phyloP scores from a whole-genome alignment of 1,140 invertebrate genomes.

The fruit fly (Drosophila melanogaster) region DNA sequence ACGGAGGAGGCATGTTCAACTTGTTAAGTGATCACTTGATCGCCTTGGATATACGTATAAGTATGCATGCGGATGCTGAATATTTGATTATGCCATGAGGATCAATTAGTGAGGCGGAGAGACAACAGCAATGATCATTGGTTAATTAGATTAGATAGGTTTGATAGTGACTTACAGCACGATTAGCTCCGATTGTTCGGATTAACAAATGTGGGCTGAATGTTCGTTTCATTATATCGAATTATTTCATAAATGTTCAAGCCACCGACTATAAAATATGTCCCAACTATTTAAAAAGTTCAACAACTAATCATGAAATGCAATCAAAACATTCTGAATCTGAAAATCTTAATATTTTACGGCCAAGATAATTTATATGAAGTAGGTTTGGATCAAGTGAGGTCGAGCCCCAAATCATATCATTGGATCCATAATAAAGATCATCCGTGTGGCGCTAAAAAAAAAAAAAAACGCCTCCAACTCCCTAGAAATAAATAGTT shows the following conservation, averaged over 20 bases:
- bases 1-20: slow-evolving; percentile 1
- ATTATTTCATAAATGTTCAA: neutral
- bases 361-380: slow-evolving; percentile 17
- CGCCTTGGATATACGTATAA: neutral
- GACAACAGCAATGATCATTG: slow-evolving; percentile 7
- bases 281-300: neutral
- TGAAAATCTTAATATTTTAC: neutral
- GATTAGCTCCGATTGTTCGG: neutral
- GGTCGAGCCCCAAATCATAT: neutral
- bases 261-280: neutral
- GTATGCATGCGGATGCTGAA: slow-evolving; percentile 27
- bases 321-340: neutral
- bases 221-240: neutral
- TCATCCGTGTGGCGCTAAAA: slow-evolving; percentile 7
- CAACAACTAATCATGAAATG: neutral
- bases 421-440: slow-evolving; percentile 18
- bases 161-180: neutral
- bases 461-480: neutral
- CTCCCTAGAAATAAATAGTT: neutral
- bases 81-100: slow-evolving; percentile 37
- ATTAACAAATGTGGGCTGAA: neutral
- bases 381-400: slow-evolving; percentile 6
- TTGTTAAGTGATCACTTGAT: slow-evolving; percentile 39
- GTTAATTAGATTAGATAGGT: slow-evolving; percentile 32
- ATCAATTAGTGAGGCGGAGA: slow-evolving; percentile 32